Base-by-base conservation (phyloP, 2,888 invertebrate species). In the Rhodophaea formosa region DNA sequence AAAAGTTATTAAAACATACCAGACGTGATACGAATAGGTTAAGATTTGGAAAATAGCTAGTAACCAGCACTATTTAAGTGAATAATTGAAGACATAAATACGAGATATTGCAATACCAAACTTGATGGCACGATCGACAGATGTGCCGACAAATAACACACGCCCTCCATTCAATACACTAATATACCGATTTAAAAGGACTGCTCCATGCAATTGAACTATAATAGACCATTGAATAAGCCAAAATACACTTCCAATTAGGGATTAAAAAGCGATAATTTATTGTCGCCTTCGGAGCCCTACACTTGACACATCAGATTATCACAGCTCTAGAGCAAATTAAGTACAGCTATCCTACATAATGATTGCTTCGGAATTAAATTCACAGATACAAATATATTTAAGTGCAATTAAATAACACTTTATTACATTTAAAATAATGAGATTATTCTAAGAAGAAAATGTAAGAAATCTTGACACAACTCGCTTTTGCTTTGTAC, bases 401-500 rank as follows among this genome's bases (percentile, higher is more conserved):
- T 16, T 17, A 15, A 14, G 15, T 16, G 35, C n/a, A 17, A 44
- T 30, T 29, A 35, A 32, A 7, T 35, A 43, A 55, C 15, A 46
- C 82, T 75, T 77, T 76, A 69, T 70, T 68, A 74, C 70, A 75
- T 62, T 68, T 65, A 39, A 39, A 39, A 39, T 64, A 74, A 68
- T 71, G 64, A 65, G 71, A 78, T 70, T 72, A 80, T 75, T 78
- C 72, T 60, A 67, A 60, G 69, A 76, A 81, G 76, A 85, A 89
- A 89, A 82, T 79, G 86, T 82, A 86, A 77, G 78, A 81, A 69
- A 78, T 79, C 79, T 78, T 88, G 83, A 87, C 87, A 88, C 83
- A 83, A 84, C 78, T 86, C 76, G 83, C 84, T 86, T 65, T 88
- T 88, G 87, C 88, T 89, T 88, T 89, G 84, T 86, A 88, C 78